Percentiles rank a stretch among this genome's conserved stretches.
Evolutionary conservation across 2,888 invertebrate species (phyloP).

Genomic region (Acholoe squamosa): DNA sequence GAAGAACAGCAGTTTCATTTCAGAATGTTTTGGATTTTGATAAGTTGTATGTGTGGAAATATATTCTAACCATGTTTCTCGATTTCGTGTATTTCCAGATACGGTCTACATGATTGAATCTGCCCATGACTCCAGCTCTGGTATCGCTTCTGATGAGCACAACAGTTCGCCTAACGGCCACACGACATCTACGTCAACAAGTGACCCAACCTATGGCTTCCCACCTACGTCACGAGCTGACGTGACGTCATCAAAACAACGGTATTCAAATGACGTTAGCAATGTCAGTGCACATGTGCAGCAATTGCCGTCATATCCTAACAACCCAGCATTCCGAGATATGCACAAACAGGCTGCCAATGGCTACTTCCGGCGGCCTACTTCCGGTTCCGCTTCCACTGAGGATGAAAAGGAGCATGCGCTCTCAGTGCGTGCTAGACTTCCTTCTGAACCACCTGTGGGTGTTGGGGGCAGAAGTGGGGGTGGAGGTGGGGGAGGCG

Average conservation of each 20-base stretch:
- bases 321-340: conserved; percentile 44
- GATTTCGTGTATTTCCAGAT: conserved; percentile 60
- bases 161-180: conserved; percentile 56
- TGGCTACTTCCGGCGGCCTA: conserved; percentile 6
- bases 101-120: conserved; percentile 66
- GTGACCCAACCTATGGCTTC: conserved; percentile 45
- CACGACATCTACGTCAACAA: conserved; percentile 60
- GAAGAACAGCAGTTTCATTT: too few relatives aligned
- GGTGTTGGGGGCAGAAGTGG: neutral
- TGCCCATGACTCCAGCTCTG: conserved; percentile 81
- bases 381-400: conserved; percentile 19
- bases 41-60: too few relatives aligned
- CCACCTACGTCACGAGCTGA: neutral
- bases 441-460: neutral
- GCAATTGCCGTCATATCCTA: neutral
- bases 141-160: conserved; percentile 77
- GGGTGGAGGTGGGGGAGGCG: neutral
- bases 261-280: neutral
- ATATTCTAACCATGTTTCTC: neutral
- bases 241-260: neutral
- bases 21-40: too few relatives aligned
- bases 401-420: conserved; percentile 36
- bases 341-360: neutral
- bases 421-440: conserved; percentile 19
- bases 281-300: neutral